Evolutionary conservation across 2,797 vertebrate genomes (phyloP).

Genomic region (Gouania willdenowi): DNA sequence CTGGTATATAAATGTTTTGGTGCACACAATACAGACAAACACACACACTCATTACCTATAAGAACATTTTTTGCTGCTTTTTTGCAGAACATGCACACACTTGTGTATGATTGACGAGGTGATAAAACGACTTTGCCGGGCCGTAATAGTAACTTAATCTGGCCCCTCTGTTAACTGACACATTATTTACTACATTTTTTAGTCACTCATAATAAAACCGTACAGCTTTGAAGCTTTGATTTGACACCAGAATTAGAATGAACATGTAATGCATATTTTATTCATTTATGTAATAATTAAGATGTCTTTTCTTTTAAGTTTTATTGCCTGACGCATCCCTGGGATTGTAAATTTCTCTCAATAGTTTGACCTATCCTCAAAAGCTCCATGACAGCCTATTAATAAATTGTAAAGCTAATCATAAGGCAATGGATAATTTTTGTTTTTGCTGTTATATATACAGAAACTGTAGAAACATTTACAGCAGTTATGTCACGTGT

Average conservation of each 20-base stretch:
- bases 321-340: too few relatives aligned
- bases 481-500: too few relatives aligned
- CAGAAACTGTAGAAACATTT: too few relatives aligned
- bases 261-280: not conserved
- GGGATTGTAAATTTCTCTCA: too few relatives aligned
- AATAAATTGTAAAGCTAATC: too few relatives aligned
- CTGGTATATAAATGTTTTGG: too few relatives aligned
- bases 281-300: not conserved
- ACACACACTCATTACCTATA: not conserved
- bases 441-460: too few relatives aligned
- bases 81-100: not conserved
- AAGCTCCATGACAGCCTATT: too few relatives aligned
- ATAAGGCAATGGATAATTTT: too few relatives aligned
- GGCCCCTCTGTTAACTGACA: slow-evolving; percentile 1
- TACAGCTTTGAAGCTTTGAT: too few relatives aligned
- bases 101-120: slow-evolving; percentile 1
- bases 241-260: too few relatives aligned
- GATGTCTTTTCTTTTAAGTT: not conserved
- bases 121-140: not conserved
- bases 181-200: slow-evolving; percentile 5
- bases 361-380: too few relatives aligned
- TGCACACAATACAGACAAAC: slow-evolving; percentile 5
- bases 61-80: not conserved
- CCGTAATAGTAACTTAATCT: not conserved
- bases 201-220: slow-evolving; percentile 1